Conservation (phyloP, 2,888 invertebrate genomes). For the Lamellibrachia satsuma region DNA sequence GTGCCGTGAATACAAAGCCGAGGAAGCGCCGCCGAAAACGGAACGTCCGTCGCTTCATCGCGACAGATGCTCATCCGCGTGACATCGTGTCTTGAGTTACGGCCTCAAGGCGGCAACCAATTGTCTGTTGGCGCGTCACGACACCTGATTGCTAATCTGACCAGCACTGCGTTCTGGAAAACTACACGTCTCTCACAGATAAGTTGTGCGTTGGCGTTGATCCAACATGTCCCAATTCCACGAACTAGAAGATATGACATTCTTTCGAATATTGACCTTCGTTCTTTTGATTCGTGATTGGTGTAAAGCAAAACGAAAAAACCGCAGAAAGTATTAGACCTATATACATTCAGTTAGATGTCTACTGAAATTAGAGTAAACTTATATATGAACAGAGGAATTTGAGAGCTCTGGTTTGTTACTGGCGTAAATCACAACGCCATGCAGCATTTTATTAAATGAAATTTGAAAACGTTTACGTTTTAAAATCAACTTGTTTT, state of each 20-base stretch:
- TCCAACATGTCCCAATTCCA: not conserved
- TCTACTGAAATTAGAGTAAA: not conserved
- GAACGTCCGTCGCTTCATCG: not conserved
- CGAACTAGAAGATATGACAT: not conserved
- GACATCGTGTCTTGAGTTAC: not conserved
- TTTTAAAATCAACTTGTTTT: not conserved
- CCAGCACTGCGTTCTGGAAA: not conserved
- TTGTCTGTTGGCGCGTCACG: not conserved
- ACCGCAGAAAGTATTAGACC: not conserved
- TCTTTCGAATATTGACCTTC: not conserved
- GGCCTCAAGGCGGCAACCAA: not conserved
- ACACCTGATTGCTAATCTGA: not conserved
- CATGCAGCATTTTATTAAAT: not conserved
- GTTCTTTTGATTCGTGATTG: not conserved
- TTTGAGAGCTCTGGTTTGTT: not conserved
- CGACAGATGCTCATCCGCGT: not conserved
- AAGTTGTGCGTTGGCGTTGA: not conserved
- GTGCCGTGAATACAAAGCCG: constrained; percentile 10
- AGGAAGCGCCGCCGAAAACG: not conserved
- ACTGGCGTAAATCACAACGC: not conserved
- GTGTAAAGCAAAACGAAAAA: not conserved
- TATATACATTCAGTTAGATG: not conserved
- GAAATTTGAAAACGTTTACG: not conserved
- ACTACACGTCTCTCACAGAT: not conserved
- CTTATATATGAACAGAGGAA: no score